These are phyloP conservation scores for Pyrrhosoma nymphula DNA, from an alignment of 2,888 invertebrate species.

Conservation along the genomic window DNA sequence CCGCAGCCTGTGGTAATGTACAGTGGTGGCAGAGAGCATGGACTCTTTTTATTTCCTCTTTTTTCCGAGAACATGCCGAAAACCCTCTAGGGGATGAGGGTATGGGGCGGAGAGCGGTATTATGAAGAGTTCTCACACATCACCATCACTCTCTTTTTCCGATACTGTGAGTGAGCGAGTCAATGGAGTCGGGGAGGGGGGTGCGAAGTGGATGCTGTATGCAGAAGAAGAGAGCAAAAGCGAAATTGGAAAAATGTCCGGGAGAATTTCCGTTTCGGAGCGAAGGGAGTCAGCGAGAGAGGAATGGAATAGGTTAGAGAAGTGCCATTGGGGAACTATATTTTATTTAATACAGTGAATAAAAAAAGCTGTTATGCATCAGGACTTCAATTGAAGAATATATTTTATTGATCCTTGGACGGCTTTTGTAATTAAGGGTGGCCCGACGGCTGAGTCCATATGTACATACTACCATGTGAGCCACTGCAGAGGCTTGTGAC, in stretches of 20 bases:
- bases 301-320: not conserved
- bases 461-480: too few species aligned
- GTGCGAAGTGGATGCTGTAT: too few species aligned
- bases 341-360: too few species aligned
- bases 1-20: too few species aligned
- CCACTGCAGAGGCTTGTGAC: too few species aligned
- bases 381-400: too few species aligned
- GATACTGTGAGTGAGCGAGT: not conserved
- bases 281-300: not conserved
- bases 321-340: not conserved
- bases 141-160: not conserved
- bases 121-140: slow-evolving; percentile 25
- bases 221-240: not conserved
- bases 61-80: not conserved
- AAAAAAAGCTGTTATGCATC: too few species aligned
- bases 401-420: too few species aligned
- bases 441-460: too few species aligned
- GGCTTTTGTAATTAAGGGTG: too few species aligned
- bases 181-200: too few species aligned
- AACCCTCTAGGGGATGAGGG: not conserved
- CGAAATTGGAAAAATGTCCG: not conserved
- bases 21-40: too few species aligned
- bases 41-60: not conserved
- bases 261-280: not conserved
- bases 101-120: not conserved